phyloP scores from a whole-genome alignment of 2,797 vertebrate species.

The Amblyopsis hoosieri region DNA sequence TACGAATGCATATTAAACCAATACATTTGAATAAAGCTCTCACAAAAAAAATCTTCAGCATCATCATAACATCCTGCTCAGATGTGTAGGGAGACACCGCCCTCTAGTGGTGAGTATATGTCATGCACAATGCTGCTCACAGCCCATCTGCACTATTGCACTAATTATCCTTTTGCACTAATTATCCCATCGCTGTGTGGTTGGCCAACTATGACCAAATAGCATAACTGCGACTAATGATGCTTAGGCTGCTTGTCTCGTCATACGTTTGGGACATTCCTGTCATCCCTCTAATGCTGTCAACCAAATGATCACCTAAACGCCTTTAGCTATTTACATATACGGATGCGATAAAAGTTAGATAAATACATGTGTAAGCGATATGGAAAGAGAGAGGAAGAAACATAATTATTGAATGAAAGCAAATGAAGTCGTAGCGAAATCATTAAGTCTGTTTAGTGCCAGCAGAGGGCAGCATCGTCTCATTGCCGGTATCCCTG shows the following conservation, averaged over 20 bases:
- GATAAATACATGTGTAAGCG: background rate
- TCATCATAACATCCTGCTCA: too few species aligned
- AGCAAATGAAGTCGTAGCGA: background rate
- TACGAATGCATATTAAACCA: too few species aligned
- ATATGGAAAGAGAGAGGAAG: background rate
- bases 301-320: too few species aligned
- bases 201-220: background rate
- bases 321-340: too few species aligned
- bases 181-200: background rate
- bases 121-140: conserved; percentile 6
- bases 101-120: conserved; percentile 41
- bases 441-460: background rate
- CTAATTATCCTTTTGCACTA: background rate
- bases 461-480: conserved; percentile 73
- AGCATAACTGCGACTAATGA: too few species aligned
- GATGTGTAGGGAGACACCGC: conserved; percentile 48
- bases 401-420: too few species aligned
- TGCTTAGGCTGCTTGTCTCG: background rate
- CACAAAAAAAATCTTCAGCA: too few species aligned
- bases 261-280: background rate
- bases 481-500: conserved; percentile 16
- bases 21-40: too few species aligned
- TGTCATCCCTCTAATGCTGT: too few species aligned
- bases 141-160: background rate
- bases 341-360: too few species aligned